Evolutionary conservation across 1,140 invertebrate genomes (phyloP), one percentile per base, ranked within the genome.

Genomic region (Listronotus oregonensis): DNA sequence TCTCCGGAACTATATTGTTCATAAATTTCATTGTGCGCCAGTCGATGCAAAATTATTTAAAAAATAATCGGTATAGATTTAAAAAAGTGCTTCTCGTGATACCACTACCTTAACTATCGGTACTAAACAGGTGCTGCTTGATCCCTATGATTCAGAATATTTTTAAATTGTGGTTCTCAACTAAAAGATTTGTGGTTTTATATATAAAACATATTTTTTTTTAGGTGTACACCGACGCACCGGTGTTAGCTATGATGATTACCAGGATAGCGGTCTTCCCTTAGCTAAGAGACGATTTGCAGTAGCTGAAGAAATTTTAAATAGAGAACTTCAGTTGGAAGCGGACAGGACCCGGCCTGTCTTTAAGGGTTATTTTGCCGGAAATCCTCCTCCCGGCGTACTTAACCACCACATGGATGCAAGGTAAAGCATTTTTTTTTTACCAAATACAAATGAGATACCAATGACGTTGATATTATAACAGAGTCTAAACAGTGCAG

Each of bases 351-450:
- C 14, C 21, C 44, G 70, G 18, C 58, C 65, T 6, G 56, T 71
- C 31, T 78, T 77, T 46, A 77, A 76, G 43, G 77, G 77, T 0
- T 78, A 78, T 51, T 77, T 75, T 66, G 70, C 77, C 42, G 75
- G 76, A 32, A 78, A 68, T 68, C 77, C 77, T 6, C 77, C 77
- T 10, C 71, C 75, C 15, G 67, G 70, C 11, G 72, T 78, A 42
- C 64, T 77, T 21, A 71, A 65, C 46, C 21, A n/a, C n/a, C 59
- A 74, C 43, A 60, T 71, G n/a, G 76, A 78, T 61, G 71, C 76
- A 18, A 66, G 69, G 74, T 74, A 70, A 51, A 31, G 17, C 47
- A 27, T 27, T 58, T 52, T 43, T 15, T n/a, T n/a, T n/a, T n/a
- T n/a, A n/a, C n/a, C n/a, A n/a, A n/a, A 18, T 52, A 56, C 6